Conservation (phyloP, 2,888 invertebrate genomes). For the Calephelis perditalis region DNA sequence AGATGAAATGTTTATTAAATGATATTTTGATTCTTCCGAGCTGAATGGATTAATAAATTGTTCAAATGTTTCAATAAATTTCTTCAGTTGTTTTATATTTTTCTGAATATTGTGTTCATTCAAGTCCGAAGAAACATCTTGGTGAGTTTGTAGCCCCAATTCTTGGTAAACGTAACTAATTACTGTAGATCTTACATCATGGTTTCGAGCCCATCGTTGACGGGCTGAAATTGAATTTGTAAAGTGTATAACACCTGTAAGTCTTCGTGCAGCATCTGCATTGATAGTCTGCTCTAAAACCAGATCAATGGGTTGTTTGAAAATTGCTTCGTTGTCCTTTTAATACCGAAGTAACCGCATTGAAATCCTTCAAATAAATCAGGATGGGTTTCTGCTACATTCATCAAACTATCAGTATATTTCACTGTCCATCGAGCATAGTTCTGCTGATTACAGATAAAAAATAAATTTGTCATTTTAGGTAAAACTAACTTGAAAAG, state of each 20-base stretch:
- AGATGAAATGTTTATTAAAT: slow-evolving; percentile 29
- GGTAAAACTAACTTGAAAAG: slow-evolving; percentile 18
- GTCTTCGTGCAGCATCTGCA: slow-evolving; percentile 38
- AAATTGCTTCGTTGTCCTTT: slow-evolving; percentile 30
- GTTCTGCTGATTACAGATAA: slow-evolving; percentile 28
- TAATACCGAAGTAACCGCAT: slow-evolving; percentile 29
- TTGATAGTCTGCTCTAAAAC: slow-evolving; percentile 41
- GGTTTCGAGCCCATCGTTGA: slow-evolving; percentile 30
- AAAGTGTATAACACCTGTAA: slow-evolving; percentile 33
- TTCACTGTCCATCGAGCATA: slow-evolving; percentile 30
- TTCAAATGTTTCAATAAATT: slow-evolving; percentile 26
- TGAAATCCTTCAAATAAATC: slow-evolving; percentile 23
- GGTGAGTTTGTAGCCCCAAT: slow-evolving; percentile 16
- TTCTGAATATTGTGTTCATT: slow-evolving; percentile 25
- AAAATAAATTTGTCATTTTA: slow-evolving; percentile 31
- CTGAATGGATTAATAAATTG: slow-evolving; percentile 29
- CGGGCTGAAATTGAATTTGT: slow-evolving; percentile 31
- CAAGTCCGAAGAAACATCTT: slow-evolving; percentile 25
- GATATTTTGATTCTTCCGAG: slow-evolving; percentile 23
- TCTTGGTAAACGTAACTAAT: slow-evolving; percentile 21
- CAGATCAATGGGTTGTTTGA: slow-evolving; percentile 32
- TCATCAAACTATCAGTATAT: slow-evolving; percentile 30
- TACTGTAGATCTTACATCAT: slow-evolving; percentile 32
- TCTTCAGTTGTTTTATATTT: slow-evolving; percentile 24
- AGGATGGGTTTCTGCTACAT: slow-evolving; percentile 29